Evolutionary conservation across 37 sponge, comb jelly and placozoan species (phyloP).

Genomic region (Ephydatia muelleri): DNA sequence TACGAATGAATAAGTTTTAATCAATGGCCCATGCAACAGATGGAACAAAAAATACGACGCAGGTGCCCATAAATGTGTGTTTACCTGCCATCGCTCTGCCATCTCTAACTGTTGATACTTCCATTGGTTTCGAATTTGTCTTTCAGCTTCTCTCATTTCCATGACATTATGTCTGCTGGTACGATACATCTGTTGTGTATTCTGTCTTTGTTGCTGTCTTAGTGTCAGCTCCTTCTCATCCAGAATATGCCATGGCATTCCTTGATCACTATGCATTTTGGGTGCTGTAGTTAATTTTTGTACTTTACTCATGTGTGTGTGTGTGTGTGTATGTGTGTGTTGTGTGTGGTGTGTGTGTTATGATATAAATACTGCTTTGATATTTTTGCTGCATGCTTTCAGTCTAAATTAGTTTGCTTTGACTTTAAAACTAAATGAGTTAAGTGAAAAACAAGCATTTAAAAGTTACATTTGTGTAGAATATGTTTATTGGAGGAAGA

Average conservation of each 20-base stretch:
- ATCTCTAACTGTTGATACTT: constrained; percentile 47
- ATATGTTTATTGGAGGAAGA: background rate
- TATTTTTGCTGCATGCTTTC: too few species aligned
- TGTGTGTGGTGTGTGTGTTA: background rate
- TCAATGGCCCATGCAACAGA: background rate
- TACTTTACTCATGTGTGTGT: background rate
- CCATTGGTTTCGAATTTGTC: constrained; percentile 40
- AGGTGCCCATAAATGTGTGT: background rate
- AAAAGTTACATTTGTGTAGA: too few species aligned
- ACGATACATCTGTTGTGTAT: constrained; percentile 33
- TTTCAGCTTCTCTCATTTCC: constrained; percentile 46
- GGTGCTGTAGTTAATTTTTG: background rate
- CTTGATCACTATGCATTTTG: background rate
- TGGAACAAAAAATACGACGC: background rate
- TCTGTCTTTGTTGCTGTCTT: constrained; percentile 30
- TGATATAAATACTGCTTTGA: too few species aligned
- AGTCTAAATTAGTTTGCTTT: too few species aligned
- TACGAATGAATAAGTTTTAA: background rate
- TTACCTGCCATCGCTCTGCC: constrained; percentile 71
- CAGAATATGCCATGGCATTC: constrained; percentile 20
- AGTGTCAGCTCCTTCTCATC: constrained; percentile 29
- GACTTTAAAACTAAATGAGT: too few species aligned
- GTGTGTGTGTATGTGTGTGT: background rate
- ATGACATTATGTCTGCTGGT: constrained; percentile 25
- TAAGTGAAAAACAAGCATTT: background rate